These are phyloP conservation scores for Cryptotis parvus DNA, from an alignment of 2,113 vertebrate genomes.

Conservation along the genomic window DNA sequence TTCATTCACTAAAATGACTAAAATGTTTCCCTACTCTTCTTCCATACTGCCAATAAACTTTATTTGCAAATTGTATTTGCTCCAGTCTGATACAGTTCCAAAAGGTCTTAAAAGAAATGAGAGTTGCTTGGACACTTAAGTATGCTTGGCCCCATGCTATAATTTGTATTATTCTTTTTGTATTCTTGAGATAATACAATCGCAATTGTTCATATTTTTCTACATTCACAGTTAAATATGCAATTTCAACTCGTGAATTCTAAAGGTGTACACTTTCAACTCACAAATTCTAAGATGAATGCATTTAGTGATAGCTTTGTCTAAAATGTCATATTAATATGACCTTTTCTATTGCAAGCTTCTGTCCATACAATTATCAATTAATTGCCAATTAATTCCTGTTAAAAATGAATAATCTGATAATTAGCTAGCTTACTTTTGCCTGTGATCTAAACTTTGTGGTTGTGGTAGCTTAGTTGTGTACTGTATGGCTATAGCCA, in stretches of 20 bases:
- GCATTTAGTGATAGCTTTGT: background rate
- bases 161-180: background rate
- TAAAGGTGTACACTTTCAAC: background rate
- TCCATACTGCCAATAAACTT: constrained; percentile 61
- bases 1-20: constrained; percentile 55
- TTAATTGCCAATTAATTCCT: constrained; percentile 62
- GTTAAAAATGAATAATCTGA: constrained; percentile 10
- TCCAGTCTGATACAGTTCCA: constrained; percentile 47
- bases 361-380: constrained; percentile 26
- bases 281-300: constrained; percentile 46
- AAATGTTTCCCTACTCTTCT: constrained; percentile 49
- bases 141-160: background rate
- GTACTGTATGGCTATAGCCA: constrained; percentile 42
- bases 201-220: background rate
- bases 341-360: background rate
- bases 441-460: background rate
- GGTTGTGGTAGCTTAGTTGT: background rate
- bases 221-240: background rate
- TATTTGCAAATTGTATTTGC: constrained; percentile 64
- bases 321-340: background rate
- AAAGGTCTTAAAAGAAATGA: constrained; percentile 56
- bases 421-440: constrained; percentile 5
- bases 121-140: background rate
- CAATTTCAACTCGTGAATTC: constrained; percentile 22
- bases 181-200: background rate